Evolutionary conservation across 2,888 invertebrate genomes (phyloP).

Genomic region (Craniophora ligustri): DNA sequence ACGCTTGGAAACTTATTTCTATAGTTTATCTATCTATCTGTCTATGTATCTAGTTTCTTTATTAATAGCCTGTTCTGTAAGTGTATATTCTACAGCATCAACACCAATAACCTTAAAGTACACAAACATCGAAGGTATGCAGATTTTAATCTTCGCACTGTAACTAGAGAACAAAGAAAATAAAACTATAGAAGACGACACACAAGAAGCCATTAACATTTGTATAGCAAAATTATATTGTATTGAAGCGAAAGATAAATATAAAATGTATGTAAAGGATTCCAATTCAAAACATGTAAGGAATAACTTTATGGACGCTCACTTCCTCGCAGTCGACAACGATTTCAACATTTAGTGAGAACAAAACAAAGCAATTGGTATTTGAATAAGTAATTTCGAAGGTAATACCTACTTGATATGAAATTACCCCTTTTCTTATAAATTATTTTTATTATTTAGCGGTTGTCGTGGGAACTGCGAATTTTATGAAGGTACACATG

Average conservation of each 20-base stretch:
- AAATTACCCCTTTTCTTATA: slow-evolving; percentile 51
- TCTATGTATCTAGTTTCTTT: too few species aligned
- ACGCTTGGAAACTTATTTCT: too few species aligned
- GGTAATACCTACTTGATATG: slow-evolving; percentile 66
- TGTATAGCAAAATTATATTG: slow-evolving; percentile 42
- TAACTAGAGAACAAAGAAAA: slow-evolving; percentile 56
- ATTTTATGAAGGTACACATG: slow-evolving; percentile 55
- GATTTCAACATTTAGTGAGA: slow-evolving; percentile 55
- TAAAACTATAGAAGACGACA: slow-evolving; percentile 43
- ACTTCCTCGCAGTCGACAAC: slow-evolving; percentile 44
- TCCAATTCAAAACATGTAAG: slow-evolving; percentile 45
- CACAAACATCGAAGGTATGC: slow-evolving; percentile 48
- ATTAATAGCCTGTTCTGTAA: slow-evolving; percentile 29
- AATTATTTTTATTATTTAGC: slow-evolving; percentile 64
- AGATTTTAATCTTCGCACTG: slow-evolving; percentile 50
- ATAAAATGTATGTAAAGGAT: slow-evolving; percentile 52
- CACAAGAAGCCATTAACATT: slow-evolving; percentile 44
- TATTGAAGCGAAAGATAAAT: slow-evolving; percentile 29
- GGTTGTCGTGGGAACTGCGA: slow-evolving; percentile 58
- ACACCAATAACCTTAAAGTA: slow-evolving; percentile 51
- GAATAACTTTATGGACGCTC: slow-evolving; percentile 54
- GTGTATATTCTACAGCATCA: slow-evolving; percentile 47
- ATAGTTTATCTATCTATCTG: too few species aligned
- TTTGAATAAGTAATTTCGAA: slow-evolving; percentile 63
- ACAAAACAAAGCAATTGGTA: slow-evolving; percentile 66